A percentile compares a stretch with the other conserved stretches of the same genome.
Conservation (phyloP, 2,113 vertebrate genomes). For the Craseonycteris thonglongyai region DNA sequence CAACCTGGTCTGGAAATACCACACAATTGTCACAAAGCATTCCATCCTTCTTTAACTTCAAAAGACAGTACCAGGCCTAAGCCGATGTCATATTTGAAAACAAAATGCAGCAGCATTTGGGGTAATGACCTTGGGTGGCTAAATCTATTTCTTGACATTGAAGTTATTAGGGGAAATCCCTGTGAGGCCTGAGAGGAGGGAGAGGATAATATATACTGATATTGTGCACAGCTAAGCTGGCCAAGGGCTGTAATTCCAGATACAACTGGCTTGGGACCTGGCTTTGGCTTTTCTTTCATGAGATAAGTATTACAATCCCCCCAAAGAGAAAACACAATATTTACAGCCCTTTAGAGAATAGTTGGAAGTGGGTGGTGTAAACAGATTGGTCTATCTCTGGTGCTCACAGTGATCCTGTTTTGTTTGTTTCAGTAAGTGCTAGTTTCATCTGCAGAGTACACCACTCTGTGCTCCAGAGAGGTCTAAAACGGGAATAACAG, state of each 20-base stretch:
- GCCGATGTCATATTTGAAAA: neutral
- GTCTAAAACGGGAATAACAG: conserved; percentile 51
- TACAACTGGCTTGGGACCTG: neutral
- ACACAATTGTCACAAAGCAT: neutral
- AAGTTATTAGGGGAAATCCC: neutral
- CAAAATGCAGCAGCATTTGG: neutral
- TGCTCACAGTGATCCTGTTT: conserved; percentile 26
- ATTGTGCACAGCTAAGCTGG: neutral
- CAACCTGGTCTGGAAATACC: neutral
- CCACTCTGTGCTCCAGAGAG: conserved; percentile 24
- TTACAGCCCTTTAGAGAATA: conserved; percentile 37
- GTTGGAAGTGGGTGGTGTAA: conserved; percentile 41
- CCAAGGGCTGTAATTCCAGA: neutral
- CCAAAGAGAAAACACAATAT: conserved; percentile 49
- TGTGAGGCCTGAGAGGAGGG: neutral
- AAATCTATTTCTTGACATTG: neutral
- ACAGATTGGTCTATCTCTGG: conserved; percentile 33
- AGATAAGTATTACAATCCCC: neutral
- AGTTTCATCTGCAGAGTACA: conserved; percentile 36
- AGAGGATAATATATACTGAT: accelerated
- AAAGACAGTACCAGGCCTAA: neutral
- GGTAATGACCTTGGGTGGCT: neutral
- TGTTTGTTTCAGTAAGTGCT: conserved; percentile 45
- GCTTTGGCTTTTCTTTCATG: conserved; percentile 24
- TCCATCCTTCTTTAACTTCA: neutral